These are phyloP conservation scores for Cyprinodon brontotheroides DNA, from an alignment of 2,113 vertebrate genomes.

Conservation along the genomic window DNA sequence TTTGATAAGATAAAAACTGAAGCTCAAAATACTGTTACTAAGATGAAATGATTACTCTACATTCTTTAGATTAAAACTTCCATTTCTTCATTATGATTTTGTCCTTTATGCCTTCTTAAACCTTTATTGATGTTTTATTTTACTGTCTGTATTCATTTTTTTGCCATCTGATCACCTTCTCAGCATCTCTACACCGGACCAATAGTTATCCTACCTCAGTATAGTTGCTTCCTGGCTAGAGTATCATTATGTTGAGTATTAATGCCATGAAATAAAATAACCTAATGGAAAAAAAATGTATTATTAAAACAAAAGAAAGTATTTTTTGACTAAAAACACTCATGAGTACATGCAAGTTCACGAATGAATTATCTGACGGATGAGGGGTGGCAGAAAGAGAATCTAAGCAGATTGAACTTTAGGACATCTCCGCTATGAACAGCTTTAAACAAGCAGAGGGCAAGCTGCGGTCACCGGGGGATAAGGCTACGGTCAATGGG, in stretches of 20 bases:
- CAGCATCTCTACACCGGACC: neutral
- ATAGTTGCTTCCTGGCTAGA: neutral
- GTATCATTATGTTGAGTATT: neutral
- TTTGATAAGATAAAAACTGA: no score
- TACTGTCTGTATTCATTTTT: no score
- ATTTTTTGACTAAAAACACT: neutral
- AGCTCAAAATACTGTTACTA: no score
- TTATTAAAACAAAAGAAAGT: neutral
- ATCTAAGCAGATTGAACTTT: conserved; percentile 80
- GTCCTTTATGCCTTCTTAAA: no score
- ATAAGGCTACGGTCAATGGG: conserved; percentile 70
- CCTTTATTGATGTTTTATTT: no score
- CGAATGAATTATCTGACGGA: conserved; percentile 70
- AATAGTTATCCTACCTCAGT: neutral
- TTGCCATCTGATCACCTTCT: neutral
- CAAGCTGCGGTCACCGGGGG: conserved; percentile 80
- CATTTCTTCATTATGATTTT: no score
- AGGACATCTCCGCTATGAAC: conserved; percentile 75
- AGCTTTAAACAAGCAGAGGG: conserved; percentile 77
- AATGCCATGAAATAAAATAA: neutral
- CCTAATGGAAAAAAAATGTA: neutral
- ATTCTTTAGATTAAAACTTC: no score
- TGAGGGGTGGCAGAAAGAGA: conserved; percentile 74
- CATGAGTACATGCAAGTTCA: conserved; percentile 48
- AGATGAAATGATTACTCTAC: no score